Base-by-base conservation (phyloP, 1,140 invertebrate genomes). In the Ceratoteleas bidentatus region DNA sequence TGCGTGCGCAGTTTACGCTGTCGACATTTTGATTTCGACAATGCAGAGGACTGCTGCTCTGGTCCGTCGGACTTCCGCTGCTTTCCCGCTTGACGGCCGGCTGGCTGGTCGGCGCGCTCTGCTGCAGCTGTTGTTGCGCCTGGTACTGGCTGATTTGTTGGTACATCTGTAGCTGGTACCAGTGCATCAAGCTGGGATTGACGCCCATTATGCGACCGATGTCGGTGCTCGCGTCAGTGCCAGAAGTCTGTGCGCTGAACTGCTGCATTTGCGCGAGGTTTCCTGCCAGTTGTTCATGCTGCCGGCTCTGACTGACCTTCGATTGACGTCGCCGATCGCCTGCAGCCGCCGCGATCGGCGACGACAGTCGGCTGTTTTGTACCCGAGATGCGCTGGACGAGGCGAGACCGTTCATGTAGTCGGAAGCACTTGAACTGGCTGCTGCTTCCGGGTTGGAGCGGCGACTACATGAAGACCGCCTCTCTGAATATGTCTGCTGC, bases 61-160 rank as follows among this genome's bases (percentile, higher is more conserved):
- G 36, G 9, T 56, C 65, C 0, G 65, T 70, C 0, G 75, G 75
- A 11, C 75, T 94, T 34, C 88, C 88, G 84, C 86, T 86, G 24
- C 85, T 85, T 13, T 81, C 87, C 33, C 62, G 50, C 40, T 62
- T 60, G 0, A 8, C 15, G 6, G 2, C 24, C 49, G 88, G 89
- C 60, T 88, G 87, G n/a, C 75, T 85, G n/a, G n/a, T n/a, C n/a
- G 87, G 3, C 49, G 54, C 88, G 45, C 56, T 62, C 78, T 50
- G 56, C 24, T 88, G 88, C 9, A 0, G 24, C 40, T 56, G 52
- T 8, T 56, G 73, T 14, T 64, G 60, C 11, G 13, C 1, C 13
- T 52, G 62, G 13, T 52, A 86, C 72, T 61, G 56, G 34, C 52
- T n/a, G 9, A 33, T 32, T n/a, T 64, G 68, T 79, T 52, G 16